Conservation (phyloP, 1,140 invertebrate genomes). For the Zophobas atratus region DNA sequence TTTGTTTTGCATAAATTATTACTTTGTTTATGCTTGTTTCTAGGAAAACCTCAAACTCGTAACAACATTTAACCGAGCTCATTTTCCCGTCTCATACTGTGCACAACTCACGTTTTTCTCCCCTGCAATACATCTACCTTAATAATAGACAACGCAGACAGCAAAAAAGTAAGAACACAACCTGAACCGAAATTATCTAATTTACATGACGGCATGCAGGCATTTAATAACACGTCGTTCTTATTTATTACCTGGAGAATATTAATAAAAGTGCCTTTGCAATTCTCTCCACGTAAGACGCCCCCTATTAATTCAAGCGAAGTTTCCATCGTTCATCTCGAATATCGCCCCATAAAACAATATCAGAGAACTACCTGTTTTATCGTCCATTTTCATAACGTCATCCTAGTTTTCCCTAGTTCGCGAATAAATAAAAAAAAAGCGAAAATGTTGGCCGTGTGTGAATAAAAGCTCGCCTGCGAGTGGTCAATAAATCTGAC, state of each 20-base stretch:
- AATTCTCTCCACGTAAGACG: conserved; percentile 22
- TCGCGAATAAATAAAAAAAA: neutral
- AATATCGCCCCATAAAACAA: conserved; percentile 28
- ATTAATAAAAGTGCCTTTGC: conserved; percentile 27
- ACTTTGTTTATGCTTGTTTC: no score
- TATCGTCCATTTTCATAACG: neutral
- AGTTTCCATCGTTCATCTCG: conserved; percentile 24
- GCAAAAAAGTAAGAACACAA: no score
- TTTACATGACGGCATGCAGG: conserved; percentile 3
- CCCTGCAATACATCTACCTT: no score
- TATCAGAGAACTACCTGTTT: conserved; percentile 12
- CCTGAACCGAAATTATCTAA: neutral
- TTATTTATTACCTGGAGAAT: conserved; percentile 25
- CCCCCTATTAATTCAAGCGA: conserved; percentile 22
- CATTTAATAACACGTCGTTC: conserved; percentile 28
- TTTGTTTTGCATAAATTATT: no score
- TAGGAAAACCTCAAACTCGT: no score
- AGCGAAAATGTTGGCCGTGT: neutral
- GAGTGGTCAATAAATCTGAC: conserved; percentile 48
- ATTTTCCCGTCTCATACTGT: no score
- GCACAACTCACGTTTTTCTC: no score
- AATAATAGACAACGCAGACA: no score
- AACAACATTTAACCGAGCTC: no score
- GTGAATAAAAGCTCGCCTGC: conserved; percentile 44
- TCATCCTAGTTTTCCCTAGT: neutral